phyloP scores from a whole-genome alignment of 1,140 invertebrate genomes.

The Fopius arisanus region DNA sequence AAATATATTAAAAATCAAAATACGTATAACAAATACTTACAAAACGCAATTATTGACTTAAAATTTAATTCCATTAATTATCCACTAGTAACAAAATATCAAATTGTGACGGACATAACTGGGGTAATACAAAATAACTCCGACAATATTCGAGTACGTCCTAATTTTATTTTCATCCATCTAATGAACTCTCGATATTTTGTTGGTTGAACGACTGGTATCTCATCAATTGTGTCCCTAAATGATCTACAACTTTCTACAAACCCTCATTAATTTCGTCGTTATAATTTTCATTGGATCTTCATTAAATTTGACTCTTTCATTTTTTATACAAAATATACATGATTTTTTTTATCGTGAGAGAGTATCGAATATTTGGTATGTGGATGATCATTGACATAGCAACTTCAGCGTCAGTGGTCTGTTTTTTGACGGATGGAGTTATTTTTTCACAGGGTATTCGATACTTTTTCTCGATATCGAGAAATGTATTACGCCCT shows the following conservation, averaged over 20 bases:
- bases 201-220: neutral
- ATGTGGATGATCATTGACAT: too few relatives aligned
- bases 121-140: neutral
- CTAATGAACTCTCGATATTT: neutral
- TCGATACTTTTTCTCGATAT: too few relatives aligned
- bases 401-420: too few relatives aligned
- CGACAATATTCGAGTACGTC: neutral
- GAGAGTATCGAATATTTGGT: neutral
- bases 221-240: neutral
- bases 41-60: neutral
- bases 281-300: neutral
- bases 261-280: constrained; percentile 1
- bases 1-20: constrained; percentile 12
- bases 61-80: neutral
- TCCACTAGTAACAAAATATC: neutral
- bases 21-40: neutral
- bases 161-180: neutral
- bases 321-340: constrained; percentile 9
- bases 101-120: neutral
- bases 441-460: too few relatives aligned
- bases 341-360: neutral
- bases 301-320: neutral
- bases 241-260: neutral
- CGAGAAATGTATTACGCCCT: too few relatives aligned
- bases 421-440: too few relatives aligned